Evolutionary conservation across 2,113 vertebrate genomes (phyloP).

Genomic region (Bambusicola thoracicus): DNA sequence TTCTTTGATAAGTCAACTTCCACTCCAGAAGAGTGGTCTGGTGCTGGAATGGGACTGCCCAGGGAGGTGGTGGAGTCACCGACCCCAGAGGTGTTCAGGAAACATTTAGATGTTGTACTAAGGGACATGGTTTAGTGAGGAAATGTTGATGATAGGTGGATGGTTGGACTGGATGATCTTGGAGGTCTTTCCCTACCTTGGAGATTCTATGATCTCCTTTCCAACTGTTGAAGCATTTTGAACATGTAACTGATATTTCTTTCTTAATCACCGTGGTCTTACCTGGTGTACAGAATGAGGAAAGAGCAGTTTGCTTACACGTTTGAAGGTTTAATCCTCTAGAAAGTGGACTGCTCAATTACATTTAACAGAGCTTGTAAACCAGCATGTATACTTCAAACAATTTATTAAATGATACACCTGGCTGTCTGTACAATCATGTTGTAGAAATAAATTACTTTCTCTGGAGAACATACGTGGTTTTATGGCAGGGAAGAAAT

Average conservation of each 20-base stretch:
- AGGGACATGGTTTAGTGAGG: too few relatives aligned
- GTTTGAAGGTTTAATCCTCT: background rate
- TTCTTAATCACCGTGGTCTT: background rate
- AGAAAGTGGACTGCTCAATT: background rate
- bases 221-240: background rate
- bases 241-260: background rate
- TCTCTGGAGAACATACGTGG: background rate
- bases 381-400: background rate
- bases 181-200: too few relatives aligned
- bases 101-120: too few relatives aligned
- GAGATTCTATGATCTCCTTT: background rate
- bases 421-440: background rate
- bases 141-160: too few relatives aligned
- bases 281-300: background rate
- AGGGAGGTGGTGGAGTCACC: too few relatives aligned
- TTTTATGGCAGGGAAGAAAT: background rate
- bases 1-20: background rate
- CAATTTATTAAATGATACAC: background rate
- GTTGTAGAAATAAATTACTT: background rate
- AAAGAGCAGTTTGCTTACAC: background rate
- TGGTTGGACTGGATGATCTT: too few relatives aligned
- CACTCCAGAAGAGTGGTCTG: too few relatives aligned
- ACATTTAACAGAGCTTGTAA: background rate
- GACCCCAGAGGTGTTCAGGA: too few relatives aligned
- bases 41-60: too few relatives aligned